Base-by-base conservation (phyloP, 2,797 vertebrate species). In the Pseudochromis fuscus region DNA sequence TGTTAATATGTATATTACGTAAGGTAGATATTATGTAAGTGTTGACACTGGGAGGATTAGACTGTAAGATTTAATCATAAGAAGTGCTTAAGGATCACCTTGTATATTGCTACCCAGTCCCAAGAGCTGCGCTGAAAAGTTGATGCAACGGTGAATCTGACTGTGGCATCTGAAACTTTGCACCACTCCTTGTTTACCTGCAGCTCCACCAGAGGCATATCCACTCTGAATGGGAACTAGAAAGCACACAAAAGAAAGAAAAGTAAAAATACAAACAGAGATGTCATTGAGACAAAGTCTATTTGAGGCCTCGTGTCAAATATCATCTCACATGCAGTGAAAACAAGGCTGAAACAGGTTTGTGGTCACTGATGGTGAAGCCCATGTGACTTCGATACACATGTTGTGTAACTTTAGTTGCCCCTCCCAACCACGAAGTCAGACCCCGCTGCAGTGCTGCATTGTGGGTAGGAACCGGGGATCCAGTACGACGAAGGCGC, bases 61-160 rank as follows among this genome's bases (percentile, higher is more conserved):
- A 27, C 12, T 10, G 7, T 45, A 13, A 45, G 4, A 23, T 30
- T 50, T 19, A 3, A 10, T 35, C 1, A 25, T 38, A 1, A 28
- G 31, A 44, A 21, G 11, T 48, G 8, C 48, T 10, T 10, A 3
- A 50, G 6, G 21, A 16, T 48, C 82, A 98, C 98, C 95, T 95
- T 95, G 88, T 99, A 99, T 76, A 99, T 95, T 58, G 96, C 98
- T 4, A 99, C 96, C 98, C 98, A 99, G 93, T 99, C 98, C 96
- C 97, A 99, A 30, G 97, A 97, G 88, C 97, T 99, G 81, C 96
- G 96, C 85, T 97, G 94, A 72, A 96, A 98, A 62, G 87, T 89
- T 0, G 91, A 87, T 7, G 95, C 94, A 79, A 95, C 88, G 35
- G 89, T 95, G 85, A 98, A 96, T 77, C 90, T 92, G 72, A 96